A percentile compares a stretch with the other conserved stretches of the same genome.
Evolutionary conservation across 1,140 invertebrate species (phyloP).

Genomic region (Zophobas morio): DNA sequence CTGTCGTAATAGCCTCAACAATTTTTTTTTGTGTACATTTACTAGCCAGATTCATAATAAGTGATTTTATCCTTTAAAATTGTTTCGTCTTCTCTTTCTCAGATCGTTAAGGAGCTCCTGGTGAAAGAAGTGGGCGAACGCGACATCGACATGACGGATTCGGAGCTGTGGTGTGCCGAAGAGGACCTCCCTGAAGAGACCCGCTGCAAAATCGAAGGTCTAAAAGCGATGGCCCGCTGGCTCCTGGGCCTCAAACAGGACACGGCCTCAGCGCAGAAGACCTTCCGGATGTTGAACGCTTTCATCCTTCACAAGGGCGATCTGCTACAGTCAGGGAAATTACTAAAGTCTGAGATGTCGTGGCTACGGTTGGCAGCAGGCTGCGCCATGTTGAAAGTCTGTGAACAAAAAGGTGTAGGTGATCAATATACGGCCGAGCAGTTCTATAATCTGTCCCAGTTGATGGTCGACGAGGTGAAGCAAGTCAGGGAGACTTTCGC

Average conservation of each 20-base stretch:
- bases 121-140: constrained; percentile 83
- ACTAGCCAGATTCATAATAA: no score
- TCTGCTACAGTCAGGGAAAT: constrained; percentile 81
- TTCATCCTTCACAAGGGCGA: constrained; percentile 77
- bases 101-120: constrained; percentile 95
- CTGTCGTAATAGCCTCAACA: neutral
- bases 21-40: neutral
- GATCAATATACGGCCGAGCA: constrained; percentile 95
- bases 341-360: constrained; percentile 90
- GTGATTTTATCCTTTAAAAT: neutral
- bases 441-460: constrained; percentile 92
- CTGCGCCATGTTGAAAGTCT: constrained; percentile 96
- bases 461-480: constrained; percentile 91
- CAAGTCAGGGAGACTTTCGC: constrained; percentile 94
- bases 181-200: constrained; percentile 92
- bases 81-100: constrained; percentile 20
- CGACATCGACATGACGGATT: constrained; percentile 63
- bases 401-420: constrained; percentile 95
- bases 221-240: constrained; percentile 98
- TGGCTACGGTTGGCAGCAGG: constrained; percentile 92
- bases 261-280: constrained; percentile 92
- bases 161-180: constrained; percentile 88
- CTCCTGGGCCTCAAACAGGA: constrained; percentile 91
- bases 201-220: constrained; percentile 92
- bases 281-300: constrained; percentile 78